These are phyloP conservation scores for Trachemys scripta DNA, from an alignment of 2,113 vertebrate genomes.

Conservation along the genomic window DNA sequence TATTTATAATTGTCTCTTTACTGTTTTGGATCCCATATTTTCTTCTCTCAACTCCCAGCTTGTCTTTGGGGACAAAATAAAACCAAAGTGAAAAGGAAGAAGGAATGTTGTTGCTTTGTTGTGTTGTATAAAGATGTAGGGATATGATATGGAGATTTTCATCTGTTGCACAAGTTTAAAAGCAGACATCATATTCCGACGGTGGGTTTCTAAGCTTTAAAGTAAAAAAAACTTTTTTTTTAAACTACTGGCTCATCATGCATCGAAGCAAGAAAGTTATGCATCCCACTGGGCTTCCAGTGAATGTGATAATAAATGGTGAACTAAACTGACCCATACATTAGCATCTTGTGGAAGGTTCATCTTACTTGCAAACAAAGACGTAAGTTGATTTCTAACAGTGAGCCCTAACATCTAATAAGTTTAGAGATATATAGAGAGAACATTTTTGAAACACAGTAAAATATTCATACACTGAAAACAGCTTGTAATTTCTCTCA, in stretches of 20 bases:
- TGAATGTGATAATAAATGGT: background rate
- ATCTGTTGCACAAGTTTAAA: background rate
- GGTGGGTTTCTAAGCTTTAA: too few species aligned
- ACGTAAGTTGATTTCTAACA: background rate
- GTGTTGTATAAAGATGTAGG: background rate
- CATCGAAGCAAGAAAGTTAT: background rate
- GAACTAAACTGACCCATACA: background rate
- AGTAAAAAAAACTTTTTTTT: too few species aligned
- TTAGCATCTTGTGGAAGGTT: background rate
- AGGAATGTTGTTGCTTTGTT: background rate
- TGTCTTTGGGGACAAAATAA: background rate
- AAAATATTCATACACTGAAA: constrained; percentile 1
- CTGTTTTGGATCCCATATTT: background rate
- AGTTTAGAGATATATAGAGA: background rate
- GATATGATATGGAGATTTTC: background rate
- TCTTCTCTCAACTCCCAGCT: background rate
- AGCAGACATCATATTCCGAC: too few species aligned
- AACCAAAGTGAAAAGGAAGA: background rate
- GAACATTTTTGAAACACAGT: constrained; percentile 14
- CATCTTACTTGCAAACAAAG: constrained; percentile 17
- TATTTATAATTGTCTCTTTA: background rate
- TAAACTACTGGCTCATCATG: background rate
- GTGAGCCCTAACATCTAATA: background rate
- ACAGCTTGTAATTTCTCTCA: constrained; percentile 10
- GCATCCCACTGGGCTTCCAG: background rate